Evolutionary conservation across 2,113 vertebrate species (phyloP).

Genomic region (Spea multiplicata): DNA sequence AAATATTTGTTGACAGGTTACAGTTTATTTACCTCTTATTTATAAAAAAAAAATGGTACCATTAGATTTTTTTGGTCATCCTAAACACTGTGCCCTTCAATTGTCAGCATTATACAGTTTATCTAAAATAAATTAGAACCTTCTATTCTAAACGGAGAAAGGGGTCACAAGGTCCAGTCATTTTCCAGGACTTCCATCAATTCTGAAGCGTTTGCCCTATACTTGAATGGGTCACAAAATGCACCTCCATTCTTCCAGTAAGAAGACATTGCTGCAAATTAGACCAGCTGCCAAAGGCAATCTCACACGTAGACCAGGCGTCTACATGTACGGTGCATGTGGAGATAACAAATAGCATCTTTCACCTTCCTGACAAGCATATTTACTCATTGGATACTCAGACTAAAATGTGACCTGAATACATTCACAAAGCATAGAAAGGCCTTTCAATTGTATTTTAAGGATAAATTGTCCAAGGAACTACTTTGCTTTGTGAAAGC

Average conservation of each 20-base stretch:
- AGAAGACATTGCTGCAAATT: slow-evolving; percentile 18
- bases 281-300: slow-evolving; percentile 23
- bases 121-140: slow-evolving; percentile 16
- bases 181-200: slow-evolving; percentile 29
- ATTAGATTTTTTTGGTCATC: background rate
- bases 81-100: background rate
- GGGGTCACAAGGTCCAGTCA: slow-evolving; percentile 15
- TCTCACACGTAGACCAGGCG: background rate
- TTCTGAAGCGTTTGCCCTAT: slow-evolving; percentile 26
- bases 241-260: background rate
- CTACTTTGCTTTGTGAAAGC: too few species aligned
- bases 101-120: background rate
- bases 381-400: slow-evolving; percentile 1
- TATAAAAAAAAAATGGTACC: background rate
- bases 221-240: slow-evolving; percentile 20
- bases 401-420: slow-evolving; percentile 7
- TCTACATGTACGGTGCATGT: slow-evolving; percentile 11
- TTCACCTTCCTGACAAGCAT: slow-evolving; percentile 27
- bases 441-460: background rate
- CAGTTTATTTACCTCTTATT: background rate
- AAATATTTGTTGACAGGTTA: too few species aligned
- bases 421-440: background rate
- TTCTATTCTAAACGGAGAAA: background rate
- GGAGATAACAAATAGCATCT: slow-evolving; percentile 26
- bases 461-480: background rate